Evolutionary conservation across 2,888 invertebrate genomes (phyloP), one percentile per base, ranked within the genome.

Genomic region (Carcina quercana): DNA sequence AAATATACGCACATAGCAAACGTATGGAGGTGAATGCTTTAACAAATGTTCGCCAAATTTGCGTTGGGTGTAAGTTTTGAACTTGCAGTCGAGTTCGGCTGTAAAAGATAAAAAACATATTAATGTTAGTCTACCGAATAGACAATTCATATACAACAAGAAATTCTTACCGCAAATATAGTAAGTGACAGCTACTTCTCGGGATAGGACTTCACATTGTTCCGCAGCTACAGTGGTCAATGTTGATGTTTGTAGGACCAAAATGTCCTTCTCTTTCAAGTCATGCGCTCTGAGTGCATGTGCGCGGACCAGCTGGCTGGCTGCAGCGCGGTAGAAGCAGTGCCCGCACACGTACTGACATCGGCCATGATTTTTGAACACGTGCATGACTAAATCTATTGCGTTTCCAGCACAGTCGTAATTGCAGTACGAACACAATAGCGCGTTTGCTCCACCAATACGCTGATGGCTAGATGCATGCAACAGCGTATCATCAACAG

Each of bases 251-350:
- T 52, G 53, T 15, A 67, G 50, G 24, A 72, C 55, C 28, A 31
- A 50, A 40, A 36, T 50, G 17, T 28, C 43, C 19, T 28, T 26
- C 0, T 47, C 40, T 5, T 47, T 26, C 2, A 37, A 41, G 1
- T 52, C 51, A 37, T 86, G 86, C 3, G 59, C 52, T 10, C 69
- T 55, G 8, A 56, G 43, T 25, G 87, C 85, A 60, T 92, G 92
- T 3, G 87, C 68, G 11, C 84, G 75, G 0, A 91, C 88, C 28
- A 89, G 86, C 32, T 87, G 86, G 28, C 84, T 80, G 0, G 85
- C 72, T 1, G 85, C 68, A 0, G 89, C 88, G 28, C 92, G 75
- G 59, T 91, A 92, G 50, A 91, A 88, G 53, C 93, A 93, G 43
- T 86, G 80, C 3, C 70, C 73, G 50, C 93, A 93, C 15, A 87